Evolutionary conservation across 2,888 invertebrate species (phyloP).

Genomic region (Cheilosia vulpina): DNA sequence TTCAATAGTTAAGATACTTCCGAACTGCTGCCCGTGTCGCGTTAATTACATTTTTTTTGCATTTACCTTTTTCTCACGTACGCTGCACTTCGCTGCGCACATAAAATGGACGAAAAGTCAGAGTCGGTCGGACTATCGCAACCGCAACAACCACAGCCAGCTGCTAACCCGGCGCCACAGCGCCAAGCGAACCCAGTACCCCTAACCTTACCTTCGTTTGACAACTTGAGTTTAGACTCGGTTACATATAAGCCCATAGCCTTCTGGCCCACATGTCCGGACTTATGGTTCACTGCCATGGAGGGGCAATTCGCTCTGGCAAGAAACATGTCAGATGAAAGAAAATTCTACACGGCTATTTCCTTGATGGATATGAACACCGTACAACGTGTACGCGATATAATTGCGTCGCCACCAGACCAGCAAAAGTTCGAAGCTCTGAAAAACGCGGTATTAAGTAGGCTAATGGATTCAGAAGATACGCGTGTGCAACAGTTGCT

Average conservation of each 20-base stretch:
- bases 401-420: not conserved
- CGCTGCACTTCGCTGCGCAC: too few species aligned
- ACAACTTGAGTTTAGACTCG: too few species aligned
- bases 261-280: slow-evolving; percentile 14
- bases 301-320: slow-evolving; percentile 1
- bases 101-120: too few species aligned
- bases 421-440: slow-evolving; percentile 3
- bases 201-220: too few species aligned
- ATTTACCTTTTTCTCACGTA: too few species aligned
- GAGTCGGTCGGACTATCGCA: too few species aligned
- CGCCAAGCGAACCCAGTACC: too few species aligned
- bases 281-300: slow-evolving; percentile 26
- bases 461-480: slow-evolving; percentile 29
- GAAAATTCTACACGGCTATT: not conserved
- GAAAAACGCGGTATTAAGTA: not conserved
- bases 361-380: slow-evolving; percentile 10
- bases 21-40: too few species aligned
- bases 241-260: not conserved
- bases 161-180: too few species aligned
- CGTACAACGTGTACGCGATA: not conserved
- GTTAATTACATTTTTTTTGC: too few species aligned
- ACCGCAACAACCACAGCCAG: too few species aligned
- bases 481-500: not conserved
- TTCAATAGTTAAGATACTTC: too few species aligned
- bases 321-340: slow-evolving; percentile 10